Percentiles rank a stretch among this genome's conserved stretches.
Conservation (phyloP, 2,797 vertebrate species). For the Poecilia wingei region DNA sequence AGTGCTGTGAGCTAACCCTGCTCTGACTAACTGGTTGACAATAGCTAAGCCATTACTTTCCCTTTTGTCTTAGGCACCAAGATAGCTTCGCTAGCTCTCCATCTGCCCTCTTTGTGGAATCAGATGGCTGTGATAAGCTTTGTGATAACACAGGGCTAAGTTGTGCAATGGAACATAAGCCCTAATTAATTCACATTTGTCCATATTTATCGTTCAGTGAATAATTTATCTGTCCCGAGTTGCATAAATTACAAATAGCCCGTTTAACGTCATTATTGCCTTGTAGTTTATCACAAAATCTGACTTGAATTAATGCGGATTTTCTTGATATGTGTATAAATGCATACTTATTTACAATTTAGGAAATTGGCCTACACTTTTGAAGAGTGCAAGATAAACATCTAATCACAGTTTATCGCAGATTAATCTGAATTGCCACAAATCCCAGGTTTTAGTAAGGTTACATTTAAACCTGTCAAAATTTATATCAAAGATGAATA, state of each 20-base stretch:
- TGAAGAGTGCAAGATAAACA: background rate
- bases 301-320: background rate
- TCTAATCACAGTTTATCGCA: background rate
- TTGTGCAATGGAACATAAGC: slow-evolving; percentile 36
- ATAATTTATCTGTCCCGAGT: slow-evolving; percentile 21
- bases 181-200: slow-evolving; percentile 10
- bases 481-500: background rate
- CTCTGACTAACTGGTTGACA: slow-evolving; percentile 64
- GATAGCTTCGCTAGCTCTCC: slow-evolving; percentile 72
- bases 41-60: slow-evolving; percentile 80
- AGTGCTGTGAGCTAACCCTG: slow-evolving; percentile 49
- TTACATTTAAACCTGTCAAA: background rate
- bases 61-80: slow-evolving; percentile 78
- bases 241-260: slow-evolving; percentile 8
- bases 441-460: background rate
- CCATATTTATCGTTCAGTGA: slow-evolving; percentile 19
- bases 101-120: slow-evolving; percentile 74
- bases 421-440: background rate
- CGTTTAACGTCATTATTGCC: slow-evolving; percentile 14
- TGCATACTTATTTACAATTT: background rate
- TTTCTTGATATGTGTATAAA: background rate
- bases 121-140: slow-evolving; percentile 53
- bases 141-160: slow-evolving; percentile 44
- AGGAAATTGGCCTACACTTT: background rate
- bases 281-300: background rate